Evolutionary conservation across 2,797 vertebrate species (phyloP).

Genomic region (Tympanoctomys barrerae): DNA sequence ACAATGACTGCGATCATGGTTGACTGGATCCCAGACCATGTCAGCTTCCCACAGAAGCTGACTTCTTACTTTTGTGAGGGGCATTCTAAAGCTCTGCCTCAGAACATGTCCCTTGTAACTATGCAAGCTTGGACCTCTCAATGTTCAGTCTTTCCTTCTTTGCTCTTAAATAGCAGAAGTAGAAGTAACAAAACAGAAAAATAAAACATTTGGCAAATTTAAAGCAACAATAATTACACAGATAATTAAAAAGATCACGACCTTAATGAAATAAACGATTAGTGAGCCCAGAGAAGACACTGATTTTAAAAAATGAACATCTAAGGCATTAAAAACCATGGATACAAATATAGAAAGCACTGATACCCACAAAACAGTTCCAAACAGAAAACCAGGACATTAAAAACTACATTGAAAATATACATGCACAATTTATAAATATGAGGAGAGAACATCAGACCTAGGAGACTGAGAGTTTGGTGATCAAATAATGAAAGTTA

Average conservation of each 20-base stretch:
- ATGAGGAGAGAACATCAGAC: background rate
- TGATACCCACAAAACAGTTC: background rate
- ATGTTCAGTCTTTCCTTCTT: background rate
- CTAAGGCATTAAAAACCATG: background rate
- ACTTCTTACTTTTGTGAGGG: background rate
- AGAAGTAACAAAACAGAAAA: background rate
- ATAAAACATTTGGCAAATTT: background rate
- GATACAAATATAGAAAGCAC: background rate
- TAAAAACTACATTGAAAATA: background rate
- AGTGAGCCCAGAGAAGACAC: background rate
- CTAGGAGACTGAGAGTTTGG: background rate
- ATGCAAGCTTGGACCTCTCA: background rate
- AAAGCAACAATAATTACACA: background rate
- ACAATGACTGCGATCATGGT: background rate
- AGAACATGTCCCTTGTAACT: background rate
- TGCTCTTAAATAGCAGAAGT: background rate
- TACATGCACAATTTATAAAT: background rate
- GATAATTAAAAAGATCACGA: background rate
- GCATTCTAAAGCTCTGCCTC: background rate
- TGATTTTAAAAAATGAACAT: background rate
- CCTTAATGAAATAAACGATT: background rate
- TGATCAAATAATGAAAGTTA: background rate
- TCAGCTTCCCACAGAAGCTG: too few species aligned
- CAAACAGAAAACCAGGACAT: background rate
- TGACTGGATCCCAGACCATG: background rate